Percentiles rank a stretch among this genome's conserved stretches.
phyloP scores from a whole-genome alignment of 2,888 invertebrate genomes.

The Microctonus brassicae region DNA sequence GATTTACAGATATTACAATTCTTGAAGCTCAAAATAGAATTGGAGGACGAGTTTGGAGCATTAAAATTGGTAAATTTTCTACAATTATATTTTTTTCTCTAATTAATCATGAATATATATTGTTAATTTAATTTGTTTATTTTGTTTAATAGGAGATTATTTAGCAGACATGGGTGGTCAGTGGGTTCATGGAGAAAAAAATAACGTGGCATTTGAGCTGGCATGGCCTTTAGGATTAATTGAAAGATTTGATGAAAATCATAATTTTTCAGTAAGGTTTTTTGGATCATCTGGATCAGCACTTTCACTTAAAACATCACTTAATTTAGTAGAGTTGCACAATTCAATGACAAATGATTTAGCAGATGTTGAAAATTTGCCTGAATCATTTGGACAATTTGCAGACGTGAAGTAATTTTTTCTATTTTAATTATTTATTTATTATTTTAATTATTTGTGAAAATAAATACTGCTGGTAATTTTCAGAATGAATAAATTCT shows the following conservation, averaged over 20 bases:
- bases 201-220: slow-evolving; percentile 53
- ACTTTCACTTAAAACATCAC: background rate
- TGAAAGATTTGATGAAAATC: slow-evolving; percentile 42
- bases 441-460: background rate
- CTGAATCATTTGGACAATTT: slow-evolving; percentile 38
- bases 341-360: background rate
- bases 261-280: slow-evolving; percentile 8
- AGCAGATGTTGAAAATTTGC: background rate
- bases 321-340: slow-evolving; percentile 12
- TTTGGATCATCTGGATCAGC: slow-evolving; percentile 33
- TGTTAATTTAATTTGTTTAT: slow-evolving; percentile 22
- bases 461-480: background rate
- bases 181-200: slow-evolving; percentile 57
- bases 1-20: slow-evolving; percentile 69
- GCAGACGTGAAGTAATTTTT: slow-evolving; percentile 38
- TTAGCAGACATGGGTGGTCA: slow-evolving; percentile 57
- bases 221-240: slow-evolving; percentile 53
- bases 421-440: background rate
- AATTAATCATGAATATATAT: background rate
- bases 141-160: slow-evolving; percentile 47
- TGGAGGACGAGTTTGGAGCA: slow-evolving; percentile 69
- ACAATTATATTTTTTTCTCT: too few relatives aligned
- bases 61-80: slow-evolving; percentile 63
- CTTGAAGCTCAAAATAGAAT: slow-evolving; percentile 70
- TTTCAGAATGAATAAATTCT: slow-evolving; percentile 41